phyloP scores from a whole-genome alignment of 37 sponge, comb jelly and placozoan species.

The Aphrocallistes beatrix region DNA sequence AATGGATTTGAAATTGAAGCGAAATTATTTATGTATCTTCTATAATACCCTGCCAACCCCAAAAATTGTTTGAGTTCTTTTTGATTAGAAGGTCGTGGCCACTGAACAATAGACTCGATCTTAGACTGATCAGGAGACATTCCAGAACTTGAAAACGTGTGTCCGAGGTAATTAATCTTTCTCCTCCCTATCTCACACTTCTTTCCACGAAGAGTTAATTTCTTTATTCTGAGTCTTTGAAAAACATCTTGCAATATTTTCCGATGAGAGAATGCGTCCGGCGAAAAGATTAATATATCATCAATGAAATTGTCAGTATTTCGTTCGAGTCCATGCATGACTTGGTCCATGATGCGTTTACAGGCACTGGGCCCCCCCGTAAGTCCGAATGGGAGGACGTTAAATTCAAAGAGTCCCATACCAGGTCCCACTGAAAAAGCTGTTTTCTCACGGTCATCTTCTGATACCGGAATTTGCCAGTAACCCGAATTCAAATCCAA shows the following conservation, averaged over 20 bases:
- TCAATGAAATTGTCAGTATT: too few species aligned
- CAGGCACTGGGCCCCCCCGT: conserved; percentile 17
- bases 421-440: conserved; percentile 23
- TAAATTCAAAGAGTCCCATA: too few species aligned
- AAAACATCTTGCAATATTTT: not conserved
- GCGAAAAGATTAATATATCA: not conserved
- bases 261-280: not conserved
- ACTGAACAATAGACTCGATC: not conserved
- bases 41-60: not conserved
- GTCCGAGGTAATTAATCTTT: not conserved
- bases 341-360: not conserved
- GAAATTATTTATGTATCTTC: too few species aligned
- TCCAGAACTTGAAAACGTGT: not conserved
- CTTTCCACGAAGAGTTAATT: not conserved
- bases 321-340: not conserved
- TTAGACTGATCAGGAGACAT: conserved; percentile 1
- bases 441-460: not conserved
- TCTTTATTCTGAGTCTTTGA: not conserved
- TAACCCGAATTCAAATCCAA: not conserved
- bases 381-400: conserved; percentile 8
- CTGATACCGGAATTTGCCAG: not conserved
- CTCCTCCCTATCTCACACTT: not conserved
- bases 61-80: too few species aligned
- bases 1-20: not conserved
- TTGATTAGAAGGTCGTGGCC: too few species aligned